These are phyloP conservation scores for Hydropsyche tenuis DNA, from an alignment of 1,140 invertebrate genomes.

Conservation along the genomic window DNA sequence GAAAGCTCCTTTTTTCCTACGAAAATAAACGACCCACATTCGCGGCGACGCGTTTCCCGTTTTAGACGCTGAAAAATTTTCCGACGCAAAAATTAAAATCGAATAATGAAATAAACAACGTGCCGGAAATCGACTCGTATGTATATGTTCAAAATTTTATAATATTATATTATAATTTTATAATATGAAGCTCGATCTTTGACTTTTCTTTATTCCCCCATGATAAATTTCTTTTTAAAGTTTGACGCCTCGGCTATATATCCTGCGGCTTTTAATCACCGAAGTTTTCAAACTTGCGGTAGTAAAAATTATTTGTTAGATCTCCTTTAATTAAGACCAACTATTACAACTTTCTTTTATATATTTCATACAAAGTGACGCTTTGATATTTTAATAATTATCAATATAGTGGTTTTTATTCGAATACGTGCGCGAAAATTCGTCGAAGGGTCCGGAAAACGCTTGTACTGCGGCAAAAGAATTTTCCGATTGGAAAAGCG, in stretches of 20 bases:
- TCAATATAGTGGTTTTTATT: too few species aligned
- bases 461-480: background rate
- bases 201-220: background rate
- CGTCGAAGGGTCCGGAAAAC: too few species aligned
- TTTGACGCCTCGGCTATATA: background rate
- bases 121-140: too few species aligned
- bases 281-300: slow-evolving; percentile 2
- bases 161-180: slow-evolving; percentile 3
- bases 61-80: slow-evolving; percentile 30
- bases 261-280: background rate
- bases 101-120: too few species aligned
- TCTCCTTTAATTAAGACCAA: slow-evolving; percentile 4
- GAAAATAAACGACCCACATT: slow-evolving; percentile 36
- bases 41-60: background rate
- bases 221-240: slow-evolving; percentile 7
- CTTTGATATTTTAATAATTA: too few species aligned
- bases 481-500: background rate
- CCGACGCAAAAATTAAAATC: background rate
- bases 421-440: too few species aligned
- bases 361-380: background rate
- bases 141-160: too few species aligned
- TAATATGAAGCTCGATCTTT: too few species aligned
- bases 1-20: background rate
- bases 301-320: slow-evolving; percentile 1
- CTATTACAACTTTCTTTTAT: slow-evolving; percentile 4